phyloP scores from a whole-genome alignment of 1,140 invertebrate genomes.

The Drosophila lini region DNA sequence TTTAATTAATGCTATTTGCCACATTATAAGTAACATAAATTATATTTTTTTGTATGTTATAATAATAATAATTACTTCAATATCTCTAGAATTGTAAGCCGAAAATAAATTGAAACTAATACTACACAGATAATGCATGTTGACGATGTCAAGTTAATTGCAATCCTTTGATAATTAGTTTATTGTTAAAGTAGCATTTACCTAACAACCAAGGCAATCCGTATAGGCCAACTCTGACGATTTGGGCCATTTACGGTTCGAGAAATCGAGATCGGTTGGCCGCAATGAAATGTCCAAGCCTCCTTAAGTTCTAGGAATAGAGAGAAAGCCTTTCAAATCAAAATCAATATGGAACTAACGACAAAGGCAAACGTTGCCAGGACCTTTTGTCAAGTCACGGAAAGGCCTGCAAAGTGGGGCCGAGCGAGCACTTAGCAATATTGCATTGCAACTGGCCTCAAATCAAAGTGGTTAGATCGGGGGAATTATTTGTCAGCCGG shows the following conservation, averaged over 20 bases:
- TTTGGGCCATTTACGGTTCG: slow-evolving; percentile 4
- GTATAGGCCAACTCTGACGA: background rate
- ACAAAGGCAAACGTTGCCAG: slow-evolving; percentile 39
- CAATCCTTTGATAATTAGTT: slow-evolving; percentile 2
- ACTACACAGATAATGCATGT: background rate
- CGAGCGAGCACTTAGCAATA: slow-evolving; percentile 68
- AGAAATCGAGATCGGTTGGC: slow-evolving; percentile 11
- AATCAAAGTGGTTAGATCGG: slow-evolving; percentile 65
- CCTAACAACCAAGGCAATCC: background rate
- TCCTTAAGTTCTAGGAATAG: background rate
- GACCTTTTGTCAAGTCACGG: slow-evolving; percentile 67
- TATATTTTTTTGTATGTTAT: background rate
- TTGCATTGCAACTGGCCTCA: slow-evolving; percentile 54
- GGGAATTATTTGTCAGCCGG: slow-evolving; percentile 53
- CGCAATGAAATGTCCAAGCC: slow-evolving; percentile 3
- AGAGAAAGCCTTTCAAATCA: slow-evolving; percentile 35
- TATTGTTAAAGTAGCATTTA: background rate
- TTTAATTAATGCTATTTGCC: too few species aligned
- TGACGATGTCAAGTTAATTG: background rate
- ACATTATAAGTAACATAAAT: too few species aligned
- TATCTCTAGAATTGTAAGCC: background rate
- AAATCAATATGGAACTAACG: slow-evolving; percentile 41
- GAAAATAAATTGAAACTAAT: too few species aligned
- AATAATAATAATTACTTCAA: background rate
- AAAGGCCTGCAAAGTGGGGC: slow-evolving; percentile 30